Conservation (phyloP, 2,113 vertebrate genomes). For the Platycercus adscitus region DNA sequence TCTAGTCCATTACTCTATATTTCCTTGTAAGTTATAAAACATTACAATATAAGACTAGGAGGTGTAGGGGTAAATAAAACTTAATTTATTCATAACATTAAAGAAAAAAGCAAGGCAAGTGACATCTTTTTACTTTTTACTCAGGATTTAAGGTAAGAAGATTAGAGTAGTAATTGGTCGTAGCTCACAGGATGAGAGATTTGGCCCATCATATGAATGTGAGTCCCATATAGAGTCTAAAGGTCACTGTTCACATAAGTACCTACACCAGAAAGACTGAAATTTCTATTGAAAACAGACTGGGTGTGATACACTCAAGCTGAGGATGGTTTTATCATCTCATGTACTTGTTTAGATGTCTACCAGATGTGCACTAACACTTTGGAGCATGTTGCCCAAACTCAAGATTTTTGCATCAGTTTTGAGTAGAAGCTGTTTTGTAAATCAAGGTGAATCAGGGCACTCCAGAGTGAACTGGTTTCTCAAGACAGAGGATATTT, state of each 20-base stretch:
- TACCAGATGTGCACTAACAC: neutral
- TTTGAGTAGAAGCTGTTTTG: neutral
- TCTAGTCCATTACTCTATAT: neutral
- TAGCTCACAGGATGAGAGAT: neutral
- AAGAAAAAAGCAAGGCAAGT: neutral
- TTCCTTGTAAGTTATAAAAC: neutral
- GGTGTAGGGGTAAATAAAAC: neutral
- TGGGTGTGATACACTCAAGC: neutral
- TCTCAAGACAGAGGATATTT: neutral
- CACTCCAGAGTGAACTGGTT: neutral
- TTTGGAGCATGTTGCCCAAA: neutral
- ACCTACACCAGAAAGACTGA: neutral
- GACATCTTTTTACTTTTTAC: neutral
- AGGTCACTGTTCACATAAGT: neutral
- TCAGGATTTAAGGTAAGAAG: neutral
- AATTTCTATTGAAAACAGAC: neutral
- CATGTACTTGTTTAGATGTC: neutral
- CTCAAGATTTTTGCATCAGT: accelerated
- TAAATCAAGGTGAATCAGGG: neutral
- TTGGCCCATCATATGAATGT: accelerated
- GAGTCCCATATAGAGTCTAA: neutral
- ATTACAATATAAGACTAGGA: neutral
- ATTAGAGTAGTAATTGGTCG: neutral
- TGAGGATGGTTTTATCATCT: neutral
- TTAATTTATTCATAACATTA: neutral